These are phyloP conservation scores for Caligus rogercresseyi DNA, from an alignment of 1,140 invertebrate species.

Conservation along the genomic window DNA sequence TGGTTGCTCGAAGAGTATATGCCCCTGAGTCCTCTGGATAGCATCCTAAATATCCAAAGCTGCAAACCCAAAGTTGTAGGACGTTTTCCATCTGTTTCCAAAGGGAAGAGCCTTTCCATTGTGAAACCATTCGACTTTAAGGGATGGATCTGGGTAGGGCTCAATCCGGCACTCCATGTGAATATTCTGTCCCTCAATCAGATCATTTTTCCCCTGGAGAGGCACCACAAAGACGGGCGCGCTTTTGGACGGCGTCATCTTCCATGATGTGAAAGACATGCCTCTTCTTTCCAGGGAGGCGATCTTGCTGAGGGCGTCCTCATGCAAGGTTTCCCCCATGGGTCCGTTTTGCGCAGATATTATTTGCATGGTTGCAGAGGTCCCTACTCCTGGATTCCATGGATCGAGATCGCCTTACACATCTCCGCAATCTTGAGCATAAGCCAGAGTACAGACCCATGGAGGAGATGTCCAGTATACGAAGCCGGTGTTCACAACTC, in stretches of 20 bases:
- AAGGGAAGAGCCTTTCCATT: slow-evolving; percentile 33
- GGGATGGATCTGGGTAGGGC: slow-evolving; percentile 25
- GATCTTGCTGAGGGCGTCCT: slow-evolving; percentile 46
- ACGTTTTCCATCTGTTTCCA: slow-evolving; percentile 53
- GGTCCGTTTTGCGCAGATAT: slow-evolving; percentile 23
- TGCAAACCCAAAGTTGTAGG: slow-evolving; percentile 87
- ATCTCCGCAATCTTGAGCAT: slow-evolving; percentile 65
- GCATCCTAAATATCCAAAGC: slow-evolving; percentile 68
- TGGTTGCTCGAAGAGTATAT: slow-evolving; percentile 30
- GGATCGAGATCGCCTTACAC: slow-evolving; percentile 59
- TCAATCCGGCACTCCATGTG: slow-evolving; percentile 37
- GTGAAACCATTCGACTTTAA: slow-evolving; percentile 29
- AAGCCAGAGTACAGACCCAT: slow-evolving; percentile 42
- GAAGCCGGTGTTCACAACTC: slow-evolving; percentile 66
- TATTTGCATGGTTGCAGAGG: slow-evolving; percentile 51
- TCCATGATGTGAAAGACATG: slow-evolving; percentile 30
- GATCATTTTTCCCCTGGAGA: slow-evolving; percentile 55
- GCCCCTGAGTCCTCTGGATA: slow-evolving; percentile 39
- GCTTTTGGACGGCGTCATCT: slow-evolving; percentile 52
- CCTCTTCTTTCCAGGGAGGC: slow-evolving; percentile 31
- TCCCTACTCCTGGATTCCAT: slow-evolving; percentile 67
- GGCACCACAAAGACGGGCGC: slow-evolving; percentile 67
- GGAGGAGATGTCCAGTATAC: slow-evolving; percentile 53
- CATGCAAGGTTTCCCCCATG: slow-evolving; percentile 36
- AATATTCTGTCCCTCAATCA: slow-evolving; percentile 68